These are phyloP conservation scores for Calliopum simillimum DNA, from an alignment of 2,888 invertebrate species.

Conservation along the genomic window DNA sequence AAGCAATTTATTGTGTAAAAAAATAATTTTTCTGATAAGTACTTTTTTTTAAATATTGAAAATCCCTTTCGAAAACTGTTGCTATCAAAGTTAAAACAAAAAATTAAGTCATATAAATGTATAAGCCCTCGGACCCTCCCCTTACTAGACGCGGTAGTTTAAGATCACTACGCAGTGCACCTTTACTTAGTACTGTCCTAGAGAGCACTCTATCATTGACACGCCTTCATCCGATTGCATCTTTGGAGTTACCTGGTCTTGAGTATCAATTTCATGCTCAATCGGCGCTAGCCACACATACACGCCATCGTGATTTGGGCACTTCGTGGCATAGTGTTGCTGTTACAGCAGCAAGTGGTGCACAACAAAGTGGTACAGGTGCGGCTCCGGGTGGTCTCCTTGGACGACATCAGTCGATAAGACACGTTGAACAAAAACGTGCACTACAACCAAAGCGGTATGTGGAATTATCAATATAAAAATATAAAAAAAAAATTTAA, in stretches of 20 bases:
- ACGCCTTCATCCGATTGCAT: slow-evolving; percentile 67
- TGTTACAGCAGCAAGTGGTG: slow-evolving; percentile 55
- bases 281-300: slow-evolving; percentile 52
- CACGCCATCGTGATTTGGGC: slow-evolving; percentile 59
- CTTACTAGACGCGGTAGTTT: slow-evolving; percentile 67
- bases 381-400: slow-evolving; percentile 52
- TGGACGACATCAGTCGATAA: slow-evolving; percentile 59
- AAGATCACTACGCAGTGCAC: slow-evolving; percentile 68
- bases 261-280: slow-evolving; percentile 65
- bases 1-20: not conserved
- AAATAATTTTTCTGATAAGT: not conserved
- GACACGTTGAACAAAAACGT: slow-evolving; percentile 60
- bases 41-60: too few species aligned
- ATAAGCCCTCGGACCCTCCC: slow-evolving; percentile 61
- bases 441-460: slow-evolving; percentile 67
- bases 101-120: slow-evolving; percentile 60
- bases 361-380: slow-evolving; percentile 44
- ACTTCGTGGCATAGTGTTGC: slow-evolving; percentile 60
- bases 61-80: not conserved
- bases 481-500: not conserved
- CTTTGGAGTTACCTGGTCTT: slow-evolving; percentile 66
- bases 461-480: slow-evolving; percentile 41
- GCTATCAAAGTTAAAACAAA: not conserved
- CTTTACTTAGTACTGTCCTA: slow-evolving; percentile 66
- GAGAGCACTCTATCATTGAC: slow-evolving; percentile 67